phyloP scores from a whole-genome alignment of 2,113 vertebrate species.

The Engraulis encrasicolus region DNA sequence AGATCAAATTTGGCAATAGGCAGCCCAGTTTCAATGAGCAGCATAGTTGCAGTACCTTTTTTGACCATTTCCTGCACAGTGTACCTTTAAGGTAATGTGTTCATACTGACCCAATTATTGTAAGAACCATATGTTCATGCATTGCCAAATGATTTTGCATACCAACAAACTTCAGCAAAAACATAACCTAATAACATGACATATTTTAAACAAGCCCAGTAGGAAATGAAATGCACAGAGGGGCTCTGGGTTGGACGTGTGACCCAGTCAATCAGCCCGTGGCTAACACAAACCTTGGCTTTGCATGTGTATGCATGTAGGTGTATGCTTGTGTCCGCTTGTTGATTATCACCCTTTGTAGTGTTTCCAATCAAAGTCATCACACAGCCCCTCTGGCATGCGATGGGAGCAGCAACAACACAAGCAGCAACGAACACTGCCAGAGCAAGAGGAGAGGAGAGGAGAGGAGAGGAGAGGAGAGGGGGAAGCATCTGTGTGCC shows the following conservation, averaged over 20 bases:
- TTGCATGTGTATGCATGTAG: not conserved
- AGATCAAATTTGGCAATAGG: too few species aligned
- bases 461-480: not conserved
- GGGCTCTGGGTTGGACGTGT: not conserved
- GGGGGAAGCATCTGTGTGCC: not conserved
- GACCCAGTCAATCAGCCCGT: not conserved
- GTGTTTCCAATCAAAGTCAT: not conserved
- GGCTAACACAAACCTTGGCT: not conserved
- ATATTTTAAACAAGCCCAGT: too few species aligned
- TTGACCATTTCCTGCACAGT: too few species aligned
- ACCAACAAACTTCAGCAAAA: too few species aligned
- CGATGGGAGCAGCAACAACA: not conserved
- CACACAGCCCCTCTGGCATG: not conserved
- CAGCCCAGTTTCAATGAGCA: too few species aligned
- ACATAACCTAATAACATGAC: too few species aligned
- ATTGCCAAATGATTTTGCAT: too few species aligned
- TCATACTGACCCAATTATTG: too few species aligned
- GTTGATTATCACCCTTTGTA: not conserved
- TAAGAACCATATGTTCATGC: too few species aligned
- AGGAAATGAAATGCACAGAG: too few species aligned
- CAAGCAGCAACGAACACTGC: not conserved
- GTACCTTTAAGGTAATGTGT: too few species aligned
- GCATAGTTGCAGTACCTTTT: too few species aligned
- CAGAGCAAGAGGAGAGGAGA: not conserved
- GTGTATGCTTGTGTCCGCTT: not conserved